Conservation (phyloP, 2,797 vertebrate species). For the Buphagus erythrorhynchus region DNA sequence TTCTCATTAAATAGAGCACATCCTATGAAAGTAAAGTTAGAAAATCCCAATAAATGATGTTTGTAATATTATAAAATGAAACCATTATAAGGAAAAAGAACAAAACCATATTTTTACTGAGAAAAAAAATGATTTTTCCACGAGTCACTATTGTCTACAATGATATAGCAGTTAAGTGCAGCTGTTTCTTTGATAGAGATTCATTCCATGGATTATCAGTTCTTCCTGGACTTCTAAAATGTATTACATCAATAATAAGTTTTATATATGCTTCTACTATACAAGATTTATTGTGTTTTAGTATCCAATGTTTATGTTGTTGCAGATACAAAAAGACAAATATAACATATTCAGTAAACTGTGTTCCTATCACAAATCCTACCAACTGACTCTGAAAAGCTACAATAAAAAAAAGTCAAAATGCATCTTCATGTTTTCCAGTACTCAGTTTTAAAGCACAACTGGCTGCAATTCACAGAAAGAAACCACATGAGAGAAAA, state of each 20-base stretch:
- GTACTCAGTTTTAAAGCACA: constrained; percentile 30
- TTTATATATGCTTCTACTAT: background rate
- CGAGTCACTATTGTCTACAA: background rate
- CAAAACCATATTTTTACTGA: background rate
- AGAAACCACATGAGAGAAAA: background rate
- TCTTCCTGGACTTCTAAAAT: background rate
- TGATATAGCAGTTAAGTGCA: background rate
- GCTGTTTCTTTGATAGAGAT: background rate
- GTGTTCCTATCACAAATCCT: background rate
- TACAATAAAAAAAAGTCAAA: constrained; percentile 22
- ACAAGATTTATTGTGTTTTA: background rate
- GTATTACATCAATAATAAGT: background rate
- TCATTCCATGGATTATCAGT: background rate
- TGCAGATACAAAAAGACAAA: background rate
- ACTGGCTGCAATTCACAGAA: background rate
- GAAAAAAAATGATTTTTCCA: background rate
- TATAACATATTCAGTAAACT: background rate
- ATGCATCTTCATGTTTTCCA: constrained; percentile 69
- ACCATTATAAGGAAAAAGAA: background rate
- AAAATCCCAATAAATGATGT: background rate
- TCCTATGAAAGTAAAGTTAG: background rate
- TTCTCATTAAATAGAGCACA: constrained; percentile 9
- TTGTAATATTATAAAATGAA: background rate
- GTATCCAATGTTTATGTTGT: background rate
- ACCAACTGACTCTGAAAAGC: background rate